Percentiles rank a stretch among this genome's conserved stretches.
These are phyloP conservation scores for Acanthornis magna DNA, from an alignment of 2,797 vertebrate genomes.

Conservation along the genomic window DNA sequence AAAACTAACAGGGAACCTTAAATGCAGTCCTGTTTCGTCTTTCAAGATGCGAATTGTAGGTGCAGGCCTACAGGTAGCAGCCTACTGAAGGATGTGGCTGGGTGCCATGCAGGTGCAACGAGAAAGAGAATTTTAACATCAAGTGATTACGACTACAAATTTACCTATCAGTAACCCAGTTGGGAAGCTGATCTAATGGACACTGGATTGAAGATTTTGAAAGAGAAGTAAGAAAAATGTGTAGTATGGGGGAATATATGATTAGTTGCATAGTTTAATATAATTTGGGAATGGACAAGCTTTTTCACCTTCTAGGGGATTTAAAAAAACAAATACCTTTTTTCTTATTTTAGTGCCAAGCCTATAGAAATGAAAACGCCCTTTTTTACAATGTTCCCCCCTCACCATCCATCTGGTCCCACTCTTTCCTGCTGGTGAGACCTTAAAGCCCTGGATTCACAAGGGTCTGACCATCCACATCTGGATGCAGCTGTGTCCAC, in stretches of 20 bases:
- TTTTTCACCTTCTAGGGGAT: not conserved
- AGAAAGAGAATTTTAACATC: not conserved
- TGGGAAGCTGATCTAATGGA: not conserved
- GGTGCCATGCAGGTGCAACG: not conserved
- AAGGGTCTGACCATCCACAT: not conserved
- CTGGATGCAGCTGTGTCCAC: not conserved
- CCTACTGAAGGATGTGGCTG: not conserved
- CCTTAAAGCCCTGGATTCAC: not conserved
- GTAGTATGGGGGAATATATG: not conserved
- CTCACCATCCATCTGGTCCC: not conserved
- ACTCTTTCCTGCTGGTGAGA: constrained; percentile 10
- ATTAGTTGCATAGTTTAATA: not conserved
- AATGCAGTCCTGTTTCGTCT: not conserved
- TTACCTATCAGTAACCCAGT: not conserved
- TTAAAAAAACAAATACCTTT: rapidly evolving
- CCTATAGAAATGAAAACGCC: not conserved
- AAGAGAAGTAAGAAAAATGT: not conserved
- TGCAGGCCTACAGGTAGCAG: not conserved
- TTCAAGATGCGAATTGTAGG: not conserved
- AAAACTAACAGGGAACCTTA: no score
- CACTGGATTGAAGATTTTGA: not conserved
- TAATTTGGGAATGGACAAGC: not conserved
- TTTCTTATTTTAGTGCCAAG: not conserved
- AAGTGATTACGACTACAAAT: not conserved
- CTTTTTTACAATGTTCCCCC: not conserved